phyloP scores from a whole-genome alignment of 1,140 invertebrate species.

The Gonioctena quinquepunctata region DNA sequence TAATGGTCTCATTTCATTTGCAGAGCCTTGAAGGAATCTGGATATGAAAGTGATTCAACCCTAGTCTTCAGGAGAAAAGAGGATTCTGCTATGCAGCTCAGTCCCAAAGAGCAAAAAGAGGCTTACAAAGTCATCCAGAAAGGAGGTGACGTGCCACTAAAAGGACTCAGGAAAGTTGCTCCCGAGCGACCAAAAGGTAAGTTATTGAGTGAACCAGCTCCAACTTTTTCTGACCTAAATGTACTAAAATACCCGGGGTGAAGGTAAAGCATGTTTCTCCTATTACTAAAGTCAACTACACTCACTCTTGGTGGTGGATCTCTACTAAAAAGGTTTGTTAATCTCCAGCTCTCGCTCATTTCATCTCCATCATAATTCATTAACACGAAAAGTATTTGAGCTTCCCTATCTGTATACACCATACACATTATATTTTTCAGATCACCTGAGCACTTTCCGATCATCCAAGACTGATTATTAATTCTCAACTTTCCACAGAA shows the following conservation, averaged over 20 bases:
- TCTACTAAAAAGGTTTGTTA: conserved; percentile 16
- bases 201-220: conserved; percentile 25
- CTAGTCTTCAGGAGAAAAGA: conserved; percentile 78
- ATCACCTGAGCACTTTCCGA: conserved; percentile 8
- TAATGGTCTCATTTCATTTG: not conserved
- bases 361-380: not conserved
- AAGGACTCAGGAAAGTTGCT: conserved; percentile 83
- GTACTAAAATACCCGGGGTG: not conserved
- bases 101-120: conserved; percentile 77
- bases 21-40: conserved; percentile 83
- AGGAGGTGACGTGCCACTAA: conserved; percentile 88
- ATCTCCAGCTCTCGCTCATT: not conserved
- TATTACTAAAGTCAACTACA: too few relatives aligned
- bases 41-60: conserved; percentile 89
- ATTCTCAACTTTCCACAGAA: conserved; percentile 29
- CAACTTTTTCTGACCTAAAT: not conserved
- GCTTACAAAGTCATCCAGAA: conserved; percentile 85
- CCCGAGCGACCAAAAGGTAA: conserved; percentile 85
- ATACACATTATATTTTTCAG: conserved; percentile 3
- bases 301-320: not conserved
- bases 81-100: conserved; percentile 68
- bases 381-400: not conserved
- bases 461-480: conserved; percentile 1
- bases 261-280: conserved; percentile 4
- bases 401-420: conserved; percentile 1